Evolutionary conservation across 2,113 vertebrate genomes (phyloP).

Genomic region (Chaetura pelagica): DNA sequence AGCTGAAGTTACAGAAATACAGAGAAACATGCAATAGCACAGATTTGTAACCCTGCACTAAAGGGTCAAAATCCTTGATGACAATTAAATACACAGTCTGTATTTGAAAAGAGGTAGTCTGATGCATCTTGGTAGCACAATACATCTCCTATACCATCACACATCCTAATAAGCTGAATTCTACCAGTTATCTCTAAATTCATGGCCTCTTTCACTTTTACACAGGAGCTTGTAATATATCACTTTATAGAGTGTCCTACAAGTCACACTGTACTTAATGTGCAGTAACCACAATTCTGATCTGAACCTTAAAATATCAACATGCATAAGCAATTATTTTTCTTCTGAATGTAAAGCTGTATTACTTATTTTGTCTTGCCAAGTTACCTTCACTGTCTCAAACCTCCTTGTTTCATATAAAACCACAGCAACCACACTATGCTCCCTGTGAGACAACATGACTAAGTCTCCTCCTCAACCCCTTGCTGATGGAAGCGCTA

Average conservation of each 20-base stretch:
- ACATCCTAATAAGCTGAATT: constrained; percentile 12
- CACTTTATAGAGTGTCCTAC: neutral
- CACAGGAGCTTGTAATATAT: neutral
- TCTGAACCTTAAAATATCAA: neutral
- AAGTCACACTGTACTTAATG: neutral
- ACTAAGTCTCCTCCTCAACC: neutral
- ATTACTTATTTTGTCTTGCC: neutral
- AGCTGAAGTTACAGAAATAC: neutral
- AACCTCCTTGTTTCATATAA: neutral
- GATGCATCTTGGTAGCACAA: neutral
- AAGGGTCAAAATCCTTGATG: neutral
- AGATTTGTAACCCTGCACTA: neutral
- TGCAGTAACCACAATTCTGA: neutral
- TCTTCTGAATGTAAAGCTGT: neutral
- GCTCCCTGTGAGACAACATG: neutral
- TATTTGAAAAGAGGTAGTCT: neutral
- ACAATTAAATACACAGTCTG: neutral
- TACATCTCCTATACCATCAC: neutral
- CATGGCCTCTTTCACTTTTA: neutral
- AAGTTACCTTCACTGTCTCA: neutral
- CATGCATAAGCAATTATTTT: neutral
- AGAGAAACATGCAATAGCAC: neutral
- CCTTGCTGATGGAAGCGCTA: neutral
- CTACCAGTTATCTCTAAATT: neutral
- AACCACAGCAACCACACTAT: neutral